Evolutionary conservation across 2,113 vertebrate genomes (phyloP), one percentile per base, ranked within the genome.

Genomic region (Dermatemys mawii): DNA sequence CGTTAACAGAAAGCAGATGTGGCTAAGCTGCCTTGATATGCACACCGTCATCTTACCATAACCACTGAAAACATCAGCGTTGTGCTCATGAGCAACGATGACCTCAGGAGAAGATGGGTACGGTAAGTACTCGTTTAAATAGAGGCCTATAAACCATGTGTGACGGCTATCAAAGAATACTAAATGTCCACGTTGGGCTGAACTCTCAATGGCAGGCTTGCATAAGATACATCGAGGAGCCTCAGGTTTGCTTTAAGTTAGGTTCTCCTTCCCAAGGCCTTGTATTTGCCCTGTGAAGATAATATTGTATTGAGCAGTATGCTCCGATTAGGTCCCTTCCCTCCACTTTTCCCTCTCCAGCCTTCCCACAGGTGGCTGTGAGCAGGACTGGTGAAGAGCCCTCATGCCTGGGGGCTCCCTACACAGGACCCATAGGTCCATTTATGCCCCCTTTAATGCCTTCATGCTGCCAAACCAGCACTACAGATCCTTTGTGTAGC

Each of bases 191-290:
- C 49, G 5, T 49, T 38, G 50, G 32, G 46, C 78, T 60, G 38
- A 44, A 26, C 11, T 44, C n/a, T 38, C 38, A 73, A 12, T 73
- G 26, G n/a, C 38, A 80, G 51, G 53, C 2, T 17, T 2, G 0
- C 32, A 48, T 32, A 67, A 82, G 21, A 83, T 5, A n/a, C 32
- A 14, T 48, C 50, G 48, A 70, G 22, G 9, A 63, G 1, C 0
- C 1, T 46, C 60, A 32, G 14, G 9, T 2, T 75, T 76, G 24
- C 29, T 50, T 49, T 84, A 44, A 50, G 27, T 32, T 55, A 29
- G 63, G n/a, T 19, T 87, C 83, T 17, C 3, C 41, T 76, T 26
- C 35, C 38, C 41, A 44, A 24, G 38, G 24, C 70, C 22, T 73
- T 41, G 67, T 44, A 19, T 73, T 21, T 73, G 70, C 22, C 22